Conservation (phyloP, 2,113 vertebrate species). For the Lycaon pictus region DNA sequence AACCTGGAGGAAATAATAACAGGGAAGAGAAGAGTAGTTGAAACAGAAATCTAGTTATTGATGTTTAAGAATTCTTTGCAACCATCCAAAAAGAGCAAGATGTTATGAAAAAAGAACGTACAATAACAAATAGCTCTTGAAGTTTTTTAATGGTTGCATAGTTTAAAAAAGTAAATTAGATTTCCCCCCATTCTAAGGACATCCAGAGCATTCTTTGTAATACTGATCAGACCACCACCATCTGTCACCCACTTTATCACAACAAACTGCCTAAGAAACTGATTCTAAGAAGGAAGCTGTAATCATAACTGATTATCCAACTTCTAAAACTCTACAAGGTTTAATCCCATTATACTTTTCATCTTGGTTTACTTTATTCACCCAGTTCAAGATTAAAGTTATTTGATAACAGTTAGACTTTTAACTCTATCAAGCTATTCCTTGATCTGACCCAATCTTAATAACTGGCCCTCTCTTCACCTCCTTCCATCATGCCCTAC, state of each 20-base stretch:
- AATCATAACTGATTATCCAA: not conserved
- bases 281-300: not conserved
- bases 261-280: not conserved
- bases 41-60: not conserved
- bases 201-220: not conserved
- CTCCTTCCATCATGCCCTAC: not conserved
- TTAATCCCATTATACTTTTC: not conserved
- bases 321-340: not conserved
- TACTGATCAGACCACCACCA: not conserved
- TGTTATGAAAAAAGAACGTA: not conserved
- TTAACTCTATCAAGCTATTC: not conserved
- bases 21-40: not conserved
- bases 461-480: not conserved
- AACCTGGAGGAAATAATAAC: not conserved
- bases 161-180: not conserved
- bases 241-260: not conserved
- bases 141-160: not conserved
- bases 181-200: not conserved
- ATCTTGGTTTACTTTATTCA: not conserved
- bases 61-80: not conserved
- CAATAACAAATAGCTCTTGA: not conserved
- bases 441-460: not conserved
- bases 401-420: not conserved
- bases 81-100: not conserved
- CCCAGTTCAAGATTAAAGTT: not conserved